Conservation (phyloP, 2,797 vertebrate species). For the Cossypha niveicapilla region DNA sequence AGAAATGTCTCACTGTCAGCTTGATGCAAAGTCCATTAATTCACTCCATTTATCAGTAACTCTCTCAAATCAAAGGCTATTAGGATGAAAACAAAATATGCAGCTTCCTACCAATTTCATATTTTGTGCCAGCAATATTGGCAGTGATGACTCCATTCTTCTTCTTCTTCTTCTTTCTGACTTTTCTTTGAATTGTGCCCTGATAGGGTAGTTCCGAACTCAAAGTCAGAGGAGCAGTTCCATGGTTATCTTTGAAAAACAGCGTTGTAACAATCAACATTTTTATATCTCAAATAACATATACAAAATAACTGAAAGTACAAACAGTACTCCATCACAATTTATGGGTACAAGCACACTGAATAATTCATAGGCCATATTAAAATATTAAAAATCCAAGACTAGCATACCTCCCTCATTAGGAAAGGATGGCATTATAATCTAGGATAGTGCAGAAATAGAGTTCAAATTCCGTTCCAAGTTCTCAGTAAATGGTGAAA, state of each 20-base stretch:
- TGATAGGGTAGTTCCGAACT: constrained; percentile 83
- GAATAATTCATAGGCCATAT: neutral
- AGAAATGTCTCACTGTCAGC: neutral
- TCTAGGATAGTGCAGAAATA: constrained; percentile 47
- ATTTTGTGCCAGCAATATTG: constrained; percentile 94
- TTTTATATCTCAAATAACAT: neutral
- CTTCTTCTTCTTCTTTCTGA: constrained; percentile 81
- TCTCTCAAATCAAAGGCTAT: neutral
- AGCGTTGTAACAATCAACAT: neutral
- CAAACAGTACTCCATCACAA: neutral
- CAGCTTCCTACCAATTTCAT: constrained; percentile 90
- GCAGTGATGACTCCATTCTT: constrained; percentile 88
- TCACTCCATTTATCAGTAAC: neutral
- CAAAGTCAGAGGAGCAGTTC: constrained; percentile 83
- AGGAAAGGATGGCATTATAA: constrained; percentile 93
- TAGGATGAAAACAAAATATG: neutral
- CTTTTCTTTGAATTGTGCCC: constrained; percentile 87
- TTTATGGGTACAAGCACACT: neutral
- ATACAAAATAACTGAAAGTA: neutral
- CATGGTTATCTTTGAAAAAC: constrained; percentile 82
- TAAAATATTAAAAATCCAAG: constrained; percentile 13
- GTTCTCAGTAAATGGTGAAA: constrained; percentile 60
- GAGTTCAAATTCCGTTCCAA: constrained; percentile 69
- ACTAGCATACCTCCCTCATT: constrained; percentile 88
- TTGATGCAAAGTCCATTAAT: neutral